phyloP scores from a whole-genome alignment of 2,113 vertebrate species.

The Strigops habroptila region DNA sequence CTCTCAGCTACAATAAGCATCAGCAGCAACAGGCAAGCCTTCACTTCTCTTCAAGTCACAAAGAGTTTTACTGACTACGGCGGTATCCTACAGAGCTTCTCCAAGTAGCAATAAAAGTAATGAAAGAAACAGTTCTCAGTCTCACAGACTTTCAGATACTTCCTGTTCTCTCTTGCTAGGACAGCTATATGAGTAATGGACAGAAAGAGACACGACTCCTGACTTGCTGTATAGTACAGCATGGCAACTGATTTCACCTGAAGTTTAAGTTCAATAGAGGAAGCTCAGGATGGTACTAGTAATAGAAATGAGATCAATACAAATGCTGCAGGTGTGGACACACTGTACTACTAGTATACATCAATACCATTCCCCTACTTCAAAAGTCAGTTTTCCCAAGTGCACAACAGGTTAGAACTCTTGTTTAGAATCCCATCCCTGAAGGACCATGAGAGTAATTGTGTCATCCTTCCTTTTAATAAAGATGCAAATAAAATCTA shows the following conservation, averaged over 20 bases:
- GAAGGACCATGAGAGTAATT: background rate
- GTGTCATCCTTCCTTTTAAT: background rate
- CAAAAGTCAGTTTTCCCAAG: background rate
- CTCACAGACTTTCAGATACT: background rate
- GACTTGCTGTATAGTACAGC: background rate
- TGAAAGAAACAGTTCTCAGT: background rate
- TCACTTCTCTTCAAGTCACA: background rate
- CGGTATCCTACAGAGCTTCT: background rate
- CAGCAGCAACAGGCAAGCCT: background rate
- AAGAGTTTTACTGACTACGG: background rate
- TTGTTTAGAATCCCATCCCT: background rate
- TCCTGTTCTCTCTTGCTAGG: background rate
- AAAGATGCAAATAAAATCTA: background rate
- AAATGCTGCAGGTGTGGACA: background rate
- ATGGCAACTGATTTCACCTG: fast-evolving
- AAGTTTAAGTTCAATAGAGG: background rate
- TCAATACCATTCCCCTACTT: background rate
- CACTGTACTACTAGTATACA: background rate
- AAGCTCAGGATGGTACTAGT: background rate
- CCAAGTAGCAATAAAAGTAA: background rate
- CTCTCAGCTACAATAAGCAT: background rate
- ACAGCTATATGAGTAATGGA: background rate
- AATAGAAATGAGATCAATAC: background rate
- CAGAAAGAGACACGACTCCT: fast-evolving
- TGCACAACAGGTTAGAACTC: background rate